A percentile compares a stretch with the other conserved stretches of the same genome.
Evolutionary conservation across 1,140 invertebrate species (phyloP).

Genomic region (Eumaeus atala): DNA sequence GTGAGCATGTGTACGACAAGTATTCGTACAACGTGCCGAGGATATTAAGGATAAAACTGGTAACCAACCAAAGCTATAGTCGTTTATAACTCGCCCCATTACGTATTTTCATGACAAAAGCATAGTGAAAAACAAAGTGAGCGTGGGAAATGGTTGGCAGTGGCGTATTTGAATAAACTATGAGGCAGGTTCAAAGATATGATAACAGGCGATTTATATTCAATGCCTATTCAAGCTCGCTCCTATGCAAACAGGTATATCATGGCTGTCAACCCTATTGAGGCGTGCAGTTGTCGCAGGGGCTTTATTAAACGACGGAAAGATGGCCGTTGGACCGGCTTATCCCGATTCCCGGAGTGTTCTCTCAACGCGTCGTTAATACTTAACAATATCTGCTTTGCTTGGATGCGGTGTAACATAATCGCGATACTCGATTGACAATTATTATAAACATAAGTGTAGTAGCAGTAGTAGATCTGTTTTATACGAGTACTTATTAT

Average conservation of each 20-base stretch:
- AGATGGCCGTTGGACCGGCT: conserved; percentile 68
- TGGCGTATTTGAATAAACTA: conserved; percentile 19
- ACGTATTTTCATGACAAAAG: conserved; percentile 5
- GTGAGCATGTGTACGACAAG: too few relatives aligned
- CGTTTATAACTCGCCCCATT: not conserved
- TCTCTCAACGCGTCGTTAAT: conserved; percentile 48
- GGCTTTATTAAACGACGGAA: conserved; percentile 66
- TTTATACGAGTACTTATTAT: not conserved
- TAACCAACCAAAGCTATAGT: not conserved
- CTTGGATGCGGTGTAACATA: conserved; percentile 1
- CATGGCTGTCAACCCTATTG: conserved; percentile 47
- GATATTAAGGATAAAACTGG: too few relatives aligned
- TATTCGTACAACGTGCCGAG: too few relatives aligned
- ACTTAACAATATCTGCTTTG: conserved; percentile 19
- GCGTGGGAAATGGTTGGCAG: conserved; percentile 22
- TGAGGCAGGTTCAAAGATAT: conserved; percentile 22
- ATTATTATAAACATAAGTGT: not conserved
- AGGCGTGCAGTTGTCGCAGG: conserved; percentile 57
- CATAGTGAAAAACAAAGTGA: conserved; percentile 9
- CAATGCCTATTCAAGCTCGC: conserved; percentile 18
- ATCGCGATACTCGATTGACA: not conserved
- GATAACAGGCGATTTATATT: conserved; percentile 28
- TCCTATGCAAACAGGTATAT: conserved; percentile 31
- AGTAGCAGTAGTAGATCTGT: not conserved
- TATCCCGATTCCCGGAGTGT: conserved; percentile 56